A percentile compares a stretch with the other conserved stretches of the same genome.
Evolutionary conservation across 2,113 vertebrate genomes (phyloP).

Genomic region (Diphyllodes magnificus): DNA sequence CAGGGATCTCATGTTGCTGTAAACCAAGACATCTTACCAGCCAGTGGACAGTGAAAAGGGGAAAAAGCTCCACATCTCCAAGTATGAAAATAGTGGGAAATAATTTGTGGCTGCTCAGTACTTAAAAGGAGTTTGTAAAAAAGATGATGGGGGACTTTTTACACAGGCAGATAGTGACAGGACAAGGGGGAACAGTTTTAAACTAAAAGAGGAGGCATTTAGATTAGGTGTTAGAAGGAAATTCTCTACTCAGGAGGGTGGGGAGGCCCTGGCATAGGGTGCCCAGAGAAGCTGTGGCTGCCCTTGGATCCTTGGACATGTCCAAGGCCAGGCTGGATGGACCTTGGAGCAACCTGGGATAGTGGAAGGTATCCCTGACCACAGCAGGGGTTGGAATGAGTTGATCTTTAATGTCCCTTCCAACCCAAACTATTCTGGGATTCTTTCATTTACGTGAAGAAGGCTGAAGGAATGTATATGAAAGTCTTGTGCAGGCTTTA

Average conservation of each 20-base stretch:
- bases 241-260: not conserved
- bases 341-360: not conserved
- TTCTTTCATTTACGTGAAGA: not conserved
- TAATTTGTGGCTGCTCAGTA: not conserved
- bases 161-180: not conserved
- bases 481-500: not conserved
- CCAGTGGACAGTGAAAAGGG: not conserved
- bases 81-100: not conserved
- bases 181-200: not conserved
- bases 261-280: rapidly evolving
- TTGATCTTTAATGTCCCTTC: not conserved
- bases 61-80: not conserved
- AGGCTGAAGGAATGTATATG: rapidly evolving
- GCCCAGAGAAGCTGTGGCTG: not conserved
- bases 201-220: not conserved
- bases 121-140: not conserved
- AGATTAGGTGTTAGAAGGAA: not conserved
- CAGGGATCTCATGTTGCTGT: not conserved
- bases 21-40: not conserved
- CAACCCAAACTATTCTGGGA: not conserved
- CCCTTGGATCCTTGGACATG: not conserved
- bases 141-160: not conserved
- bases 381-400: not conserved
- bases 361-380: not conserved
- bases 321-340: rapidly evolving